Base-by-base conservation (phyloP, 2,888 invertebrate genomes). In the Dasypogon diadema region DNA sequence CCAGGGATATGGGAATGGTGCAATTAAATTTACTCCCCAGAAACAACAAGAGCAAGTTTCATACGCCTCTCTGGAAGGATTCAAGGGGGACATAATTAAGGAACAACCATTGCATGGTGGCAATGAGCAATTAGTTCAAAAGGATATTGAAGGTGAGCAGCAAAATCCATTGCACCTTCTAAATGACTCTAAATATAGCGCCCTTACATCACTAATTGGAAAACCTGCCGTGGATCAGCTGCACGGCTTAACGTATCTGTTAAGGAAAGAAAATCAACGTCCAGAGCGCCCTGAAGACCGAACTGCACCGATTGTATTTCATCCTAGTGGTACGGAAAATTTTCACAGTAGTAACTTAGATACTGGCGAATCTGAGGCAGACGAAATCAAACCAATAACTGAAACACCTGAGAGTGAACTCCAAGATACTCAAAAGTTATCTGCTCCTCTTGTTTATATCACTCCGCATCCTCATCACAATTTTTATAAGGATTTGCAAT, bases 161-260 rank as follows among this genome's bases (percentile, higher is more conserved):
- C 18, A 12, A 30, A 58, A 48, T 12, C 24, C 48, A 16, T 46
- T 51, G 51, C 16, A 68, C 24, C 16, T 2, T 14, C 8, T 18
- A 12, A 30, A 34, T n/a, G 58, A 74, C 14, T 48, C 74, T 6
- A 51, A 84, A 56, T 85, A 84, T 65, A 81, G 82, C 6, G 87
- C 87, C n/a, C 81, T 89, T 0, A 86, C 85, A 51, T 83, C 87
- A 0, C 80, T 89, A 5, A 82, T 89, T 30, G 89, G 88, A 16
- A 87, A 88, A 81, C 84, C 86, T 1, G 88, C 88, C 0, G 83
- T 84, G 5, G 85, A 86, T 74, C 89, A 89, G 81, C 83, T 89
- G 18, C 84, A 88, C 79, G 89, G 88, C 1, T 82, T 89, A 1
- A 87, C 87, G 54, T 85, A 87, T 75, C 80, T 89, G 2, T 79